Evolutionary conservation across 92 coral and sea anemone genomes (phyloP).

Genomic region (Paragorgia papillata): DNA sequence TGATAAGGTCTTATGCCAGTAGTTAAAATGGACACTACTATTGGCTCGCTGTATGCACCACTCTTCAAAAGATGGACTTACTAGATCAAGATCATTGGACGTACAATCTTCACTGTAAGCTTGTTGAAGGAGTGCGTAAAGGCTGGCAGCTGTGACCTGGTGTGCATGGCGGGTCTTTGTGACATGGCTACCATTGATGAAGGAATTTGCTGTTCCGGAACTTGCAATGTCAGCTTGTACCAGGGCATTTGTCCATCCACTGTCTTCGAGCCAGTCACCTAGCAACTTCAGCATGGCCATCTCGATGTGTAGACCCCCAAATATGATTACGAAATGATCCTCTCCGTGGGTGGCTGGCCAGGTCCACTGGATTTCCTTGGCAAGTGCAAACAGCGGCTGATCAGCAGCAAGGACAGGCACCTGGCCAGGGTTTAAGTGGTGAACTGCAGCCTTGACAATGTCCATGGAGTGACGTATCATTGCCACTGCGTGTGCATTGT

Average conservation of each 20-base stretch:
- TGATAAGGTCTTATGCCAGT: background rate
- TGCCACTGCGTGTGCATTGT: constrained; percentile 37
- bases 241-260: constrained; percentile 47
- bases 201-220: constrained; percentile 45
- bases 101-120: constrained; percentile 18
- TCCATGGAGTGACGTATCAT: constrained; percentile 48
- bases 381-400: constrained; percentile 58
- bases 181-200: constrained; percentile 27
- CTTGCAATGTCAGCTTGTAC: constrained; percentile 37
- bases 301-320: constrained; percentile 60
- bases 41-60: constrained; percentile 26
- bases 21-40: background rate
- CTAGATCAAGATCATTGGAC: constrained; percentile 12
- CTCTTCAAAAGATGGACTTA: background rate
- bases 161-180: constrained; percentile 32
- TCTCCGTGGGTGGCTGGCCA: constrained; percentile 51
- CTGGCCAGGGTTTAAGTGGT: constrained; percentile 37
- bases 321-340: constrained; percentile 49
- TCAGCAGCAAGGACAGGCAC: constrained; percentile 44
- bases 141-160: too few relatives aligned
- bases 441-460: constrained; percentile 32
- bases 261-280: constrained; percentile 53
- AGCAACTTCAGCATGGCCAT: constrained; percentile 47
- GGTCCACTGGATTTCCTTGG: constrained; percentile 54
- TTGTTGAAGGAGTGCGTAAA: constrained; percentile 31